A percentile compares a stretch with the other conserved stretches of the same genome.
Conservation (phyloP, 2,888 invertebrate genomes). For the Crocallis elinguaria region DNA sequence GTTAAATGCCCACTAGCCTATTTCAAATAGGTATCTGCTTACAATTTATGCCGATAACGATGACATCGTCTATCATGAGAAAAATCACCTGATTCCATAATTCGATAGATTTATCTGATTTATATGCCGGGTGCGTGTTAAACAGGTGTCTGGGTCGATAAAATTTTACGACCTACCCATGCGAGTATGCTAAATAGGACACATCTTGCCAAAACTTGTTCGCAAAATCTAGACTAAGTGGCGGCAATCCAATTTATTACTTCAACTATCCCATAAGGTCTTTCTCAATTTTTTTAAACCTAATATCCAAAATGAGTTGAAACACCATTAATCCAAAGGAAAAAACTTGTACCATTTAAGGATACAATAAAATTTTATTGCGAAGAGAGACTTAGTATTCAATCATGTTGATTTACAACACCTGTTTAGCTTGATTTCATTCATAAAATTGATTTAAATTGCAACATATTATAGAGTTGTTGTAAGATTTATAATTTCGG, state of each 20-base stretch:
- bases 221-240: constrained; percentile 74
- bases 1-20: not conserved
- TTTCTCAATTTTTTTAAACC: constrained; percentile 17
- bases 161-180: constrained; percentile 77
- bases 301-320: constrained; percentile 3
- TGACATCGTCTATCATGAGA: constrained; percentile 16
- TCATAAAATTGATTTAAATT: constrained; percentile 25
- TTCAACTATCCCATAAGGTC: constrained; percentile 29
- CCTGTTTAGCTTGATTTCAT: constrained; percentile 23
- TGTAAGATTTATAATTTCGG: not conserved
- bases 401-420: constrained; percentile 33
- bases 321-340: constrained; percentile 12
- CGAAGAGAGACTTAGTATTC: constrained; percentile 21
- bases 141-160: constrained; percentile 77
- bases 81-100: constrained; percentile 57
- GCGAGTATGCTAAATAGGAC: constrained; percentile 71
- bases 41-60: constrained; percentile 30
- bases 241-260: constrained; percentile 67
- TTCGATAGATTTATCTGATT: constrained; percentile 63
- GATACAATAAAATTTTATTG: constrained; percentile 16
- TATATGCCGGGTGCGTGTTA: constrained; percentile 66
- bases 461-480: not conserved
- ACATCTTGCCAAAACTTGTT: constrained; percentile 62
- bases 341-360: constrained; percentile 12
- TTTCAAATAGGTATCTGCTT: not conserved